Evolutionary conservation across 2,888 invertebrate genomes (phyloP), one percentile per base, ranked within the genome.

Genomic region (Germaria angustata): DNA sequence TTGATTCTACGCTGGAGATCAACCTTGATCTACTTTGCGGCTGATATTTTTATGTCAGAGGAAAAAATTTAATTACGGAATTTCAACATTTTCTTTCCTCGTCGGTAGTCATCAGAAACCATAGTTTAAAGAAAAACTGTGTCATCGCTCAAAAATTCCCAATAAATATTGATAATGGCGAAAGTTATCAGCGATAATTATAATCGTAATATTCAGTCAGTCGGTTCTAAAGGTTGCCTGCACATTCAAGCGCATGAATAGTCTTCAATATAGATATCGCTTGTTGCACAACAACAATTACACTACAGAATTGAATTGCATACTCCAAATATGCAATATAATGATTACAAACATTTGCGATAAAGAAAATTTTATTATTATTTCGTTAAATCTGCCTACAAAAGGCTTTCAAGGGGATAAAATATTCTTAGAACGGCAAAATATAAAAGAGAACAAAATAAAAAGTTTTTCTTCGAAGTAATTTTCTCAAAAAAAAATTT

Each of bases 121-220:
- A 46, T 15, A 7, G n/a, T 34, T 5, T 24, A 22, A 46, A 66
- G 44, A 1, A 66, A 76, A 49, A 55, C 32, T 13, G 6, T 39
- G 53, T 49, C 49, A 73, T 79, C 79, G 53, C 9, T 28, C 17
- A 55, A 65, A 49, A 28, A 65, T 49, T 41, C 68, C 20, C 17
- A 61, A 59, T 49, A 65, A 49, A 9, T 59, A 72, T 61, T 32
- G 24, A 13, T 36, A 39, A 59, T 41, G 41, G 20, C 17, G 11
- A 72, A 63, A 65, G 49, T 63, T 59, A 51, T n/a, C 15, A 32
- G n/a, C 44, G 72, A 61, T 72, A 79, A 79, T 34, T 36, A 17
- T 36, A 17, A 28, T 5, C 6, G 28, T 36, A 36, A 5, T 11
- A 59, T 8, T 36, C 22, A 57, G n/a, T 36, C 34, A 44, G 7